Conservation (phyloP, 2,113 vertebrate genomes). For the Pygoscelis adeliae region DNA sequence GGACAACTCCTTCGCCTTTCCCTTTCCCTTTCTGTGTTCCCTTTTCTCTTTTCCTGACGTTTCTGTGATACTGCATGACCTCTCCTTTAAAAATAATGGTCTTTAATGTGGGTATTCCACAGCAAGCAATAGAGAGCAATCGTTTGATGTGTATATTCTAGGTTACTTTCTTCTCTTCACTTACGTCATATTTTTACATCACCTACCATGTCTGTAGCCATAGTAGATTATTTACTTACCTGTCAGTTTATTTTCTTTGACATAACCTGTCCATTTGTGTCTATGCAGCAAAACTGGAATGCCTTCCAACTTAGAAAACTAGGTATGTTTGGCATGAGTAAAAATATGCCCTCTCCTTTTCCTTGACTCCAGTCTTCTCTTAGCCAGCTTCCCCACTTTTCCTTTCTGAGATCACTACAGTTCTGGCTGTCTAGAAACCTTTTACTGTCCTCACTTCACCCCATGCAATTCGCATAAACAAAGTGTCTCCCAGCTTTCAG, state of each 20-base stretch:
- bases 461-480: neutral
- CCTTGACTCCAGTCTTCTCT: neutral
- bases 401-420: neutral
- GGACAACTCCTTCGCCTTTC: neutral
- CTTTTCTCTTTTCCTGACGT: neutral
- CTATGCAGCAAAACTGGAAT: neutral
- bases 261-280: neutral
- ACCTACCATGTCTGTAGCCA: neutral
- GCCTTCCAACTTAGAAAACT: neutral
- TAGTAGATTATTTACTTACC: neutral
- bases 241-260: neutral
- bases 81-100: neutral
- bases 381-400: neutral
- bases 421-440: neutral
- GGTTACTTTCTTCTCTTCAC: neutral
- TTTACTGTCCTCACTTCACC: conserved; percentile 33
- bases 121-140: neutral
- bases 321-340: neutral
- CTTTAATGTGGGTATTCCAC: neutral
- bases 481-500: conserved; percentile 46
- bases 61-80: neutral
- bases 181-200: neutral
- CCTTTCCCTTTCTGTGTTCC: neutral
- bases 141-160: neutral
- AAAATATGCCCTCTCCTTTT: neutral